A percentile compares a stretch with the other conserved stretches of the same genome.
Evolutionary conservation across 2,797 vertebrate species (phyloP).

Genomic region (Mycteria americana): DNA sequence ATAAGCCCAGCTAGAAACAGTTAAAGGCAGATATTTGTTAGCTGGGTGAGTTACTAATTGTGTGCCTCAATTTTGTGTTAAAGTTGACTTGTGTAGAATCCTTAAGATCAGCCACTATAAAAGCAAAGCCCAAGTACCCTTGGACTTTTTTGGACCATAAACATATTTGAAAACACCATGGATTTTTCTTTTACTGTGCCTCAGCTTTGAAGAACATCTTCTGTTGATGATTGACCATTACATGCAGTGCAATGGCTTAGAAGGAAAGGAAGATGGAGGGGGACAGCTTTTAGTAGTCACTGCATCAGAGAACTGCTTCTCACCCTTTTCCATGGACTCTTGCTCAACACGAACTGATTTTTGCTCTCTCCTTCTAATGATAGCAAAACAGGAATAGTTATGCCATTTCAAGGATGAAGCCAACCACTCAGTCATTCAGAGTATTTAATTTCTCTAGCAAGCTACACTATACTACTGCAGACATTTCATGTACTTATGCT

Average conservation of each 20-base stretch:
- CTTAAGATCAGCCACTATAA: neutral
- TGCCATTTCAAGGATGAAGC: neutral
- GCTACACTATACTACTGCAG: neutral
- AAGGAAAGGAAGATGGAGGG: neutral
- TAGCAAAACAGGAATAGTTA: neutral
- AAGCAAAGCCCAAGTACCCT: neutral
- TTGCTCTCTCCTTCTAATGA: neutral
- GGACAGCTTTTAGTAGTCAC: neutral
- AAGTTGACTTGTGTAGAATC: neutral
- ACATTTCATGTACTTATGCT: neutral
- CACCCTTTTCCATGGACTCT: neutral
- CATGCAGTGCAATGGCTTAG: neutral
- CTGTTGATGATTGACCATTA: neutral
- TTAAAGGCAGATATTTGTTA: neutral
- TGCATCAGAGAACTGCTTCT: neutral
- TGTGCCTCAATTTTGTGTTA: neutral
- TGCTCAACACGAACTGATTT: neutral
- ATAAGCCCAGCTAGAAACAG: neutral
- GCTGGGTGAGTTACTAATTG: neutral
- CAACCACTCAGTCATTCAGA: neutral
- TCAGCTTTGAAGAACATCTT: neutral
- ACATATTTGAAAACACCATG: neutral
- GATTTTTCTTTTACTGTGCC: neutral
- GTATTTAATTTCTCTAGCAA: neutral
- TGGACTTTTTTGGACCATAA: neutral